Percentiles rank a stretch among this genome's conserved stretches.
Conservation (phyloP, 2,113 vertebrate species). For the Saiga tatarica region DNA sequence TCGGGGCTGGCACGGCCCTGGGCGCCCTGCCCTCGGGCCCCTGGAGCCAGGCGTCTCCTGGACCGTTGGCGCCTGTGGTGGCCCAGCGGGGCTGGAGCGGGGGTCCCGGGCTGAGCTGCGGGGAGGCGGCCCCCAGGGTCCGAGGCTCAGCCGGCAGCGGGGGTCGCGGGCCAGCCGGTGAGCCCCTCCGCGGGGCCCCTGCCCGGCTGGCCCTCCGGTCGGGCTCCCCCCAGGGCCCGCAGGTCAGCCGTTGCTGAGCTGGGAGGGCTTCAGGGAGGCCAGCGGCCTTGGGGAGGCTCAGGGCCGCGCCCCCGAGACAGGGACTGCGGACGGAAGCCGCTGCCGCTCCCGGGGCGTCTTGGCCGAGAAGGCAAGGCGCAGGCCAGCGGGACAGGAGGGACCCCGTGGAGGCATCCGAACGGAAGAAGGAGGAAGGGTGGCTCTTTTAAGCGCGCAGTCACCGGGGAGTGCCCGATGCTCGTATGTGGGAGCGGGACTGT, state of each 20-base stretch:
- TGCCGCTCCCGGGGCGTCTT: neutral
- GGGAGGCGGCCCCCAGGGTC: no score
- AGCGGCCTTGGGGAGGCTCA: neutral
- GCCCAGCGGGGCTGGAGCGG: neutral
- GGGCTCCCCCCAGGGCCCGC: neutral
- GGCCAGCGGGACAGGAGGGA: neutral
- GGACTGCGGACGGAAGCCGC: neutral
- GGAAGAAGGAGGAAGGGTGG: neutral
- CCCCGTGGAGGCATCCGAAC: neutral
- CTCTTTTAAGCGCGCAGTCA: neutral
- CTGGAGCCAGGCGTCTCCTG: neutral
- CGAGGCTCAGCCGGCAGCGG: neutral
- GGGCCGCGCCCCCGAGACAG: neutral
- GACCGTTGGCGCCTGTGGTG: neutral
- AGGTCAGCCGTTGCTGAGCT: neutral
- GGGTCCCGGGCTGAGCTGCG: fast-evolving
- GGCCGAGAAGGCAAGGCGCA: fast-evolving
- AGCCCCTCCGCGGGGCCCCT: neutral
- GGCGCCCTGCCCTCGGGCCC: neutral
- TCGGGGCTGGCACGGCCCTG: no score
- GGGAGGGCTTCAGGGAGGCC: fast-evolving
- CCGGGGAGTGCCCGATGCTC: neutral
- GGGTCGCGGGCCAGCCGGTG: no score
- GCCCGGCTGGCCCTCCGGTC: fast-evolving
- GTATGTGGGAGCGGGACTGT: neutral